Evolutionary conservation across 2,113 vertebrate genomes (phyloP), one percentile per base, ranked within the genome.

Genomic region (Gobio gobio): DNA sequence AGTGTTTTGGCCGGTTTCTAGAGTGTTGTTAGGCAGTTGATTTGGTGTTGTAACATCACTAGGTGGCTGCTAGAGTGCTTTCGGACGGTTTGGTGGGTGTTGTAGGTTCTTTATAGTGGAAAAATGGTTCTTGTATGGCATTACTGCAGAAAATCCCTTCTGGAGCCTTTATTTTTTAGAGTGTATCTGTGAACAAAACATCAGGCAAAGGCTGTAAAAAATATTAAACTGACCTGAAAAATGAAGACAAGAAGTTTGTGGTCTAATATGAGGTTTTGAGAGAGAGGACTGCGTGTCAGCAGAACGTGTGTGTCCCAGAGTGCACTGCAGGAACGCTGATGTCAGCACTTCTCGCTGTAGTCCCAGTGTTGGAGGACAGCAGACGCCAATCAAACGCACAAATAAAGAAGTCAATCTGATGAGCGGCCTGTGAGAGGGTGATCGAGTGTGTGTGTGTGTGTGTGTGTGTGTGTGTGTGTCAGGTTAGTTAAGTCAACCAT

Each of bases 261-360:
- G 92, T 78, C 93, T 94, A 92, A 93, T 94, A 92, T 91, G 87
- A 91, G 91, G 90, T 92, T 94, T 89, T 89, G 88, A 82, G 88
- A 92, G 92, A 93, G 91, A 92, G 86, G 90, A 74, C 89, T 90
- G 86, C 22, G 87, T 78, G 88, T 95, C 94, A 95, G 94, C 94
- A 93, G 89, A 94, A 92, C 92, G 91, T 83, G 63, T 43, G 88
- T 89, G 90, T 74, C 89, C 90, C 89, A 3, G 91, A 93, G 92
- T 94, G 92, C 92, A 91, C 82, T 90, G 93, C 93, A 93, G 93
- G 92, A 94, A 90, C 87, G 91, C 89, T 89, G 89, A 86, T 91
- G 94, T 95, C 94, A 95, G 94, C 94, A 93, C 3, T 22, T 70
- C 66, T 70, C 18, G 18, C 33, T 86, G 54, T 56, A 56, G 54